A percentile compares a stretch with the other conserved stretches of the same genome.
phyloP scores from a whole-genome alignment of 2,113 vertebrate species.

The Corvus hawaiiensis region DNA sequence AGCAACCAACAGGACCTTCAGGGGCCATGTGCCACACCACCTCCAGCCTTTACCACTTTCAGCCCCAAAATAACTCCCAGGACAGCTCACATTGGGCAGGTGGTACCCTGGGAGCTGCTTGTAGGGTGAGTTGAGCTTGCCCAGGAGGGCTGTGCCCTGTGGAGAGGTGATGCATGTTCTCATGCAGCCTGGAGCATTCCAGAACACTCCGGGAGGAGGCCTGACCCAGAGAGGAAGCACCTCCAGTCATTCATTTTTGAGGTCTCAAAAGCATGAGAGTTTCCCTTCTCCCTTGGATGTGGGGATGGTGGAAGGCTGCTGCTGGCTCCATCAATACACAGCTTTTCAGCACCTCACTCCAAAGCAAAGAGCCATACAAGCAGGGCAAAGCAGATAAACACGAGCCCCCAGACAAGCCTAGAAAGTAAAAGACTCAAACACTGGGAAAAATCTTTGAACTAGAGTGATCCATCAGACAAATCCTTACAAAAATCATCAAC shows the following conservation, averaged over 20 bases:
- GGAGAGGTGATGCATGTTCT: neutral
- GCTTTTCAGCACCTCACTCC: neutral
- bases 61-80: neutral
- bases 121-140: neutral
- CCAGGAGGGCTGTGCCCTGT: neutral
- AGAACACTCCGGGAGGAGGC: neutral
- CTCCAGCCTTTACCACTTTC: neutral
- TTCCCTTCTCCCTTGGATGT: neutral
- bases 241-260: neutral
- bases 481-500: neutral
- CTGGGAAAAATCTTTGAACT: neutral
- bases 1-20: neutral
- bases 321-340: neutral
- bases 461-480: neutral
- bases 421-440: neutral
- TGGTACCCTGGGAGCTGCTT: rapidly evolving
- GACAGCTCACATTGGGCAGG: rapidly evolving
- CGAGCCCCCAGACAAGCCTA: neutral
- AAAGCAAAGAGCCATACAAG: neutral
- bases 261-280: neutral
- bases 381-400: neutral
- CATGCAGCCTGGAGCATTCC: neutral
- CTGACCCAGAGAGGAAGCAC: neutral
- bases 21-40: neutral
- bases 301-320: neutral